These are phyloP conservation scores for Aphaenogaster floridana DNA, from an alignment of 1,140 invertebrate genomes.

Conservation along the genomic window DNA sequence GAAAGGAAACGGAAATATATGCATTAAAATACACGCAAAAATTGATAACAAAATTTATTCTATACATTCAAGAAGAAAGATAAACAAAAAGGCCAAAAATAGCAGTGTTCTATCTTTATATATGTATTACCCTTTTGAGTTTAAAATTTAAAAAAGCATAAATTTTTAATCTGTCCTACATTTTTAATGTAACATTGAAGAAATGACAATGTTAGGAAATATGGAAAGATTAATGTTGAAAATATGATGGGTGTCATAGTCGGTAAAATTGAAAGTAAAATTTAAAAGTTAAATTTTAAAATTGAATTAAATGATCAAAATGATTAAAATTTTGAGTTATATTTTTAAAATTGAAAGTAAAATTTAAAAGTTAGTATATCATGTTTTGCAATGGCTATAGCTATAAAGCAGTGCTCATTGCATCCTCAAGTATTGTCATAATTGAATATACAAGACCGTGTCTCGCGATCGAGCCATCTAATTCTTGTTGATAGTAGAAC, in stretches of 20 bases:
- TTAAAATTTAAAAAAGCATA: not conserved
- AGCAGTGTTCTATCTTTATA: not conserved
- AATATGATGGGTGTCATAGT: not conserved
- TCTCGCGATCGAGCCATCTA: slow-evolving; percentile 58
- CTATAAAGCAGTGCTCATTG: not conserved
- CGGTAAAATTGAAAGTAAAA: too few relatives aligned
- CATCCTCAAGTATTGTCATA: not conserved
- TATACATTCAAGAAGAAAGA: not conserved
- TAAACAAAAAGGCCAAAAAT: not conserved
- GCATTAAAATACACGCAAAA: not conserved
- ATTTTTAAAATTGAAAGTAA: too few relatives aligned
- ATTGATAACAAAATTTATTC: slow-evolving; percentile 1
- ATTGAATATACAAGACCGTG: slow-evolving; percentile 13
- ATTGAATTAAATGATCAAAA: too few relatives aligned
- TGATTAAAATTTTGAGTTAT: too few relatives aligned
- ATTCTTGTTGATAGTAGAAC: slow-evolving; percentile 70
- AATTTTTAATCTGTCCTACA: not conserved
- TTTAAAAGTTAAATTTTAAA: too few relatives aligned
- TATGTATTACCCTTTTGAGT: not conserved
- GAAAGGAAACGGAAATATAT: not conserved
- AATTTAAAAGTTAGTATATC: not conserved
- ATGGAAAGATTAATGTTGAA: not conserved
- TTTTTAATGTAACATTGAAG: not conserved
- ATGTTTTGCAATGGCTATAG: not conserved
- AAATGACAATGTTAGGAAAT: not conserved